Base-by-base conservation (phyloP, 2,797 vertebrate genomes). In the Hydrocynus forskahlii region DNA sequence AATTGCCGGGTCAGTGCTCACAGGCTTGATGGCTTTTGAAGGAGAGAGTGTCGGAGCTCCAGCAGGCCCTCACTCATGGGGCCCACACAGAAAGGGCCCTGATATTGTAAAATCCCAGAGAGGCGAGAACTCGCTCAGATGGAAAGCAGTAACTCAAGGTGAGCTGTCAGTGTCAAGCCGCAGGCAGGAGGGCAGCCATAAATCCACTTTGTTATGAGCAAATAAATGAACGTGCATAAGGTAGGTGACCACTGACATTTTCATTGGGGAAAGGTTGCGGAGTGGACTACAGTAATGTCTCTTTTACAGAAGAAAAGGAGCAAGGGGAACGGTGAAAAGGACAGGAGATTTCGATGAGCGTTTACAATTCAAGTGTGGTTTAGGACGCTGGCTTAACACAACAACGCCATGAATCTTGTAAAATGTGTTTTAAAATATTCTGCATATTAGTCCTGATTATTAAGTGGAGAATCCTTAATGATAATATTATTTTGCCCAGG, bases 1-100 rank as follows among this genome's bases (percentile, higher is more conserved):
- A 88, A 88, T 89, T 86, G 85, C 86, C 79, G 59, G 87, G 79
- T 87, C 87, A 86, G 79, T 76, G 84, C 83, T 88, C 86, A 88
- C 78, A 63, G 81, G 74, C 77, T 81, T 83, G 84, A 88, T 86
- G 85, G 86, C 84, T 86, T 86, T 87, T 88, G 88, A 86, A 86
- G 87, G 85, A 81, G 82, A 83, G 82, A 75, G 50, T 40, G 43
- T 23, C 19, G 14, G 19, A 54, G 40, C 43, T 73, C 10, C 50
- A 43, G 84, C 68, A 48, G 84, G 60, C 19, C 38, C 2, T 45
- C 38, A 9, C 79, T 84, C 76, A 38, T 45, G 7, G 55, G 75
- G 25, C 75, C 72, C 52, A 38, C 79, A 81, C 66, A 68, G 78
- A 78, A 83, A 84, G 64, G 79, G 81, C 63, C 79, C 77, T 64